These are phyloP conservation scores for Podarcis muralis DNA, from an alignment of 2,113 vertebrate genomes.

Conservation along the genomic window DNA sequence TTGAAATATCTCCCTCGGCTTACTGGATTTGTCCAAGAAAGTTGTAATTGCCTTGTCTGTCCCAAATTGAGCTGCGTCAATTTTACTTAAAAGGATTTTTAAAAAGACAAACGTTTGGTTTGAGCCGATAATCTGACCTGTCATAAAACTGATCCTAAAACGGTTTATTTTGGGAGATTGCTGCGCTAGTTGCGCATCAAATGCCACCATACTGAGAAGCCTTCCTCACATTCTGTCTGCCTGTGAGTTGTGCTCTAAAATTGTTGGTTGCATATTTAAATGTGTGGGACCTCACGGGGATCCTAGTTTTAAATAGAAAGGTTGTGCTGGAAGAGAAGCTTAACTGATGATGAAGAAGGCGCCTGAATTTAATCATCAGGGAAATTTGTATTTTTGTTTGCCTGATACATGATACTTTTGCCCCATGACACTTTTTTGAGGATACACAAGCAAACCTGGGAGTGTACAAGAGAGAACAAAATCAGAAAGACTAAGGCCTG, in stretches of 20 bases:
- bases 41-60: constrained; percentile 1
- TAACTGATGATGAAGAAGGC: not conserved
- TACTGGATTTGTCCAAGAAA: constrained; percentile 58
- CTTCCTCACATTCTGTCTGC: constrained; percentile 53
- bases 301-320: not conserved
- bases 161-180: constrained; percentile 70
- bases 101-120: constrained; percentile 25
- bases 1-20: constrained; percentile 7
- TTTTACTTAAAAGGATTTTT: not conserved
- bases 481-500: not conserved
- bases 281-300: constrained; percentile 59
- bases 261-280: constrained; percentile 43
- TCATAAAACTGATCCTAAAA: constrained; percentile 17
- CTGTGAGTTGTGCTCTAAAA: constrained; percentile 66
- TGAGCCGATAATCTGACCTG: constrained; percentile 67
- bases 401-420: not conserved
- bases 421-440: too few species aligned
- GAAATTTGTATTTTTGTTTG: not conserved
- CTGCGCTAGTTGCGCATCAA: constrained; percentile 46
- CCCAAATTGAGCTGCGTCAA: constrained; percentile 25
- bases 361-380: not conserved
- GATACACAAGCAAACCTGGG: too few species aligned
- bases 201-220: constrained; percentile 55
- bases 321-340: not conserved
- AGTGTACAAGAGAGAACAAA: not conserved